Evolutionary conservation across 2,797 vertebrate genomes (phyloP), one percentile per base, ranked within the genome.

Genomic region (Characodon lateralis): DNA sequence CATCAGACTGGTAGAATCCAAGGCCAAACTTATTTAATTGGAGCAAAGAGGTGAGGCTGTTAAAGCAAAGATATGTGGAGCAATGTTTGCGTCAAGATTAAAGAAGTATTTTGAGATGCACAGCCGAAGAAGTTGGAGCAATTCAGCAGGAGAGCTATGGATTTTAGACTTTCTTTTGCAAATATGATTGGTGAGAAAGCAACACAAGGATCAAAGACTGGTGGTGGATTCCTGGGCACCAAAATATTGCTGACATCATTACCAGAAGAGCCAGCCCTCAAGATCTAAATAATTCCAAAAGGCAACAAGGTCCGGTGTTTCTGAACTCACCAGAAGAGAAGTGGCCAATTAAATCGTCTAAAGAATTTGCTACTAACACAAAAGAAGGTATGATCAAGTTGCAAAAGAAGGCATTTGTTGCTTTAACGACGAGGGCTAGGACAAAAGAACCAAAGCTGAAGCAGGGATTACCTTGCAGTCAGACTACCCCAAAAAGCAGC

Each of bases 111-210:
- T 75, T 1, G 53, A 76, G 20, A 50, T 35, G 24, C 53, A 76
- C 22, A 20, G 28, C 0, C 0, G 14, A 0, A 63, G 2, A 0
- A 0, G 2, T 76, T 6, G 74, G 77, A 1, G 59, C 66, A 0
- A 79, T 77, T 1, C 48, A 85, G 12, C 22, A 41, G 8, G 58
- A 43, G 6, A 78, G 73, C 3, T 70, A 73, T 8, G 70, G 77
- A 2, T 76, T 26, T 22, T 55, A 76, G 2, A 83, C 73, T 0
- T 63, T 73, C 39, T 78, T 78, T 82, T n/a, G 76, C 48, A 3
- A 75, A 78, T 28, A 12, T 41, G 0, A 41, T 78, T 1, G 66
- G 56, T 0, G 58, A 74, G 1, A 71, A 7, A 78, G 16, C 0
- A 35, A 6, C 5, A 43, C 1, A 18, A 24, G 13, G 22, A 14